These are phyloP conservation scores for Lagopus muta DNA, from an alignment of 2,113 vertebrate species.

Conservation along the genomic window DNA sequence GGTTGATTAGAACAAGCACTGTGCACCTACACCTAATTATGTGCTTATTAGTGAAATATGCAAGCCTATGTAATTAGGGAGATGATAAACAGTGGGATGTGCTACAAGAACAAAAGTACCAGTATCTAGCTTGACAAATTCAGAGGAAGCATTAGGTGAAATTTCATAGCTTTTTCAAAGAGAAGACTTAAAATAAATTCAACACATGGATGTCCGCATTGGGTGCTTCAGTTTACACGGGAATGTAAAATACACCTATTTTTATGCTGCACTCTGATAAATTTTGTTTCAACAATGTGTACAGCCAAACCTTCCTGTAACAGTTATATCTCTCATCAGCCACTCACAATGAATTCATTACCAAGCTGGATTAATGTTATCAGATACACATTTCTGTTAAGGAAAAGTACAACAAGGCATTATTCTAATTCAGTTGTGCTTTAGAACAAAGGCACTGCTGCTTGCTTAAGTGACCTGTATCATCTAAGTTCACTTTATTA, in stretches of 20 bases:
- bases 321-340: constrained; percentile 32
- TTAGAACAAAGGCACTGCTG: neutral
- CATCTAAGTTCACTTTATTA: constrained; percentile 6
- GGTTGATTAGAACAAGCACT: neutral
- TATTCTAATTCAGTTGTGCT: constrained; percentile 22
- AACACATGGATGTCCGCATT: neutral
- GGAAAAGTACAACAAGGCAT: constrained; percentile 34
- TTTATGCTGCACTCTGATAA: neutral
- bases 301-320: neutral
- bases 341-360: constrained; percentile 31
- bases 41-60: neutral
- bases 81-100: neutral
- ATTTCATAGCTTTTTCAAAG: neutral
- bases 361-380: constrained; percentile 34
- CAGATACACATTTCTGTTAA: constrained; percentile 1
- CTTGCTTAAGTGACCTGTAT: constrained; percentile 30
- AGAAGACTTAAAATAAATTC: neutral
- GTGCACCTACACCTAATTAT: neutral
- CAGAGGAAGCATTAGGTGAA: neutral
- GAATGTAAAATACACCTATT: neutral
- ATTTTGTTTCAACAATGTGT: neutral
- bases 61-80: neutral
- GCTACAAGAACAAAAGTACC: neutral
- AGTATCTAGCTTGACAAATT: neutral
- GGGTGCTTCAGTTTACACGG: neutral